A percentile compares a stretch with the other conserved stretches of the same genome.
phyloP scores from a whole-genome alignment of 2,888 invertebrate species.

The Toxonevra muliebris region DNA sequence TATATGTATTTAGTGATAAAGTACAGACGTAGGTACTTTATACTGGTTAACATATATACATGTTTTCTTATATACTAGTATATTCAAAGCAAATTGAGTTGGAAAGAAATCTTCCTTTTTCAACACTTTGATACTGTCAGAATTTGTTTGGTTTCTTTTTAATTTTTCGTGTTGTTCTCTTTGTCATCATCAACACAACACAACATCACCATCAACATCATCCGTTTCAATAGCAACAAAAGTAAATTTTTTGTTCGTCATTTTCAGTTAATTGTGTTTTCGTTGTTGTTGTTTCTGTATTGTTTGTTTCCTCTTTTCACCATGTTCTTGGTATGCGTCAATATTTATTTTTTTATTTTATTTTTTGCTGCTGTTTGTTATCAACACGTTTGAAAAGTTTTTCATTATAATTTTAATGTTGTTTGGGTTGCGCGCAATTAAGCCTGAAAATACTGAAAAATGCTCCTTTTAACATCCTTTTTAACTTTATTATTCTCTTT shows the following conservation, averaged over 20 bases:
- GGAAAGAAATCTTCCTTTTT: too few relatives aligned
- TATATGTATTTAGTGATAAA: too few relatives aligned
- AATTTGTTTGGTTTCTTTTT: too few relatives aligned
- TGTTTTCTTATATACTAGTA: too few relatives aligned
- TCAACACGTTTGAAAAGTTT: conserved; percentile 45
- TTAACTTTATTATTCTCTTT: conserved; percentile 1
- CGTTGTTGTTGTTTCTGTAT: conserved; percentile 47
- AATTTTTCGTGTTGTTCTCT: too few relatives aligned
- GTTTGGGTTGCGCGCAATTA: conserved; percentile 54
- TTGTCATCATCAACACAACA: too few relatives aligned
- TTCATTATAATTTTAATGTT: conserved; percentile 44
- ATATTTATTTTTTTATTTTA: conserved; percentile 20
- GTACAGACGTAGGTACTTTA: too few relatives aligned
- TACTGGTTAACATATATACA: too few relatives aligned
- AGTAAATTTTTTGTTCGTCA: conserved; percentile 40
- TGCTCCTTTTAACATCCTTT: conserved; percentile 28
- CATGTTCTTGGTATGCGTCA: conserved; percentile 19
- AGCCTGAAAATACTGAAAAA: conserved; percentile 46
- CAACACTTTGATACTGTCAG: too few relatives aligned
- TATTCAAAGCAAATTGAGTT: too few relatives aligned
- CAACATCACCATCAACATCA: too few relatives aligned
- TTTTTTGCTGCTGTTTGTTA: background rate
- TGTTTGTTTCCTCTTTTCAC: conserved; percentile 19
- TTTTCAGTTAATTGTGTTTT: conserved; percentile 57
- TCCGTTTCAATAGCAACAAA: too few relatives aligned